phyloP scores from a whole-genome alignment of 2,113 vertebrate species.

The Ptyas mucosa region DNA sequence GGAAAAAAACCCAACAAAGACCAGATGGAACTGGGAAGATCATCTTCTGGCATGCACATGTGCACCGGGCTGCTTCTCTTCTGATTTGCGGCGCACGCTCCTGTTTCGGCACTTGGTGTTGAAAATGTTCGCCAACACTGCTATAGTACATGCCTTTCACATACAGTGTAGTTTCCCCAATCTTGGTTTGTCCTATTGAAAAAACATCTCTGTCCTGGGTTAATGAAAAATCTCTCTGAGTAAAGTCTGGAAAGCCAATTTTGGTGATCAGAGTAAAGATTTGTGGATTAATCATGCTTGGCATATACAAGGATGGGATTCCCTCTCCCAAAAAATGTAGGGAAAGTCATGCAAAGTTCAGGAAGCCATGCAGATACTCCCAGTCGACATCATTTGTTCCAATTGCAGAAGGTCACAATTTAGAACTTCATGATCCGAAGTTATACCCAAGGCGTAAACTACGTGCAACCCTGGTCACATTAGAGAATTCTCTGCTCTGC shows the following conservation, averaged over 20 bases:
- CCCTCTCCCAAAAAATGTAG: background rate
- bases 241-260: background rate
- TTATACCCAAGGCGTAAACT: background rate
- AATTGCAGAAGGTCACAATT: background rate
- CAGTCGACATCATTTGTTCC: background rate
- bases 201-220: too few species aligned
- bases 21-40: too few species aligned
- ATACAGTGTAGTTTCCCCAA: too few species aligned
- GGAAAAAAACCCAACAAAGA: background rate
- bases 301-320: background rate
- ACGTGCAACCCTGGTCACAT: background rate
- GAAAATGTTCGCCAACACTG: too few species aligned
- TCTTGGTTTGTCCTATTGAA: background rate
- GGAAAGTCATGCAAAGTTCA: background rate
- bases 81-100: too few species aligned
- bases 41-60: too few species aligned
- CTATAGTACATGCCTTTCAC: background rate
- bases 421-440: background rate
- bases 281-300: background rate
- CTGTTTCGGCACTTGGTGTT: too few species aligned
- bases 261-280: background rate
- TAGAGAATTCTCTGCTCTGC: rapidly evolving
- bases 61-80: too few species aligned
- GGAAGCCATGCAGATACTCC: background rate
- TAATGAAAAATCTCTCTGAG: background rate